A percentile compares a stretch with the other conserved stretches of the same genome.
Conservation (phyloP, 2,888 invertebrate genomes). For the Apotomis betuletana region DNA sequence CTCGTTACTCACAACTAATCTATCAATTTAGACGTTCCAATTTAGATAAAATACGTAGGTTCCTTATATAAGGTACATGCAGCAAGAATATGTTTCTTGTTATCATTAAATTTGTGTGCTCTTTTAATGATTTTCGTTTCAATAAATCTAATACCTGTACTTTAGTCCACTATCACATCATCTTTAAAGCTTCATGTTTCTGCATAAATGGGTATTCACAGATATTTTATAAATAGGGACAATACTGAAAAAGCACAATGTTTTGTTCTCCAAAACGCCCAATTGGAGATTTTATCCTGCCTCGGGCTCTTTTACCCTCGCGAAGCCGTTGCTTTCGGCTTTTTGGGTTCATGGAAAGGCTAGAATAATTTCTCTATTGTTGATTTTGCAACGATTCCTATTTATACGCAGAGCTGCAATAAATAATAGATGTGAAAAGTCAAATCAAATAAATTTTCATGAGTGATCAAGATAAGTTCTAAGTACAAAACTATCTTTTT, state of each 20-base stretch:
- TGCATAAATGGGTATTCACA: neutral
- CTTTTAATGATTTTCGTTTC: no score
- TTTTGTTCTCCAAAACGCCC: constrained; percentile 24
- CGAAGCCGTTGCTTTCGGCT: constrained; percentile 2
- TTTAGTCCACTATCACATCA: no score
- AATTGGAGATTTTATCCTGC: constrained; percentile 10
- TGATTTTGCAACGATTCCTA: constrained; percentile 16
- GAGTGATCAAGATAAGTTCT: no score
- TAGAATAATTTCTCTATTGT: constrained; percentile 26
- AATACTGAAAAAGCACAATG: constrained; percentile 2
- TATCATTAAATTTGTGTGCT: no score
- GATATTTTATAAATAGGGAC: neutral
- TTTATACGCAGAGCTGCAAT: constrained; percentile 2
- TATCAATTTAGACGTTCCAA: no score
- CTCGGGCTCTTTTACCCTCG: constrained; percentile 1
- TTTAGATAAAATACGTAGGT: no score
- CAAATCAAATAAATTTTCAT: no score
- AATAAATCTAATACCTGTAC: no score
- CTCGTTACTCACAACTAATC: no score
- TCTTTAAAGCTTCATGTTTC: neutral
- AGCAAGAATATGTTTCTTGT: no score
- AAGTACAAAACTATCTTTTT: no score
- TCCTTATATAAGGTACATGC: no score
- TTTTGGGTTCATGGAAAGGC: constrained; percentile 8
- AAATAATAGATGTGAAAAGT: neutral